Base-by-base conservation (phyloP, 2,113 vertebrate genomes). In the Tapirus terrestris region DNA sequence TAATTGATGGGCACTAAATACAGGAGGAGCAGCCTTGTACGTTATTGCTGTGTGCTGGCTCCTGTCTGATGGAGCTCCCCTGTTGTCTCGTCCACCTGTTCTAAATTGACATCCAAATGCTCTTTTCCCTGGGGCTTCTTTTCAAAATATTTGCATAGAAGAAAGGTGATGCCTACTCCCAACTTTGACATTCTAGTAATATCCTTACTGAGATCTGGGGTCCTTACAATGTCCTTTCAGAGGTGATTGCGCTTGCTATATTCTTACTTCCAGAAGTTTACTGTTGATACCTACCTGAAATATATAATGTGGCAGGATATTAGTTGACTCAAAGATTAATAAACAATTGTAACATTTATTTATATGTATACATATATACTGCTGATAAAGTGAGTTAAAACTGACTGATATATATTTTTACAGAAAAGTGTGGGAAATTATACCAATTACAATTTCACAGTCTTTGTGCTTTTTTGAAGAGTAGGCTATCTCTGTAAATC, bases 81-180 rank as follows among this genome's bases (percentile, higher is more conserved):
- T 77, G 39, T 91, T 79, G 93, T 96, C 51, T 65, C 29, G 12
- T 80, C 73, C 87, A 94, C 91, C 89, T 97, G 63, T 93, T 98
- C 89, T 94, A 96, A 97, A 93, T 61, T 97, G 89, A 94, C 58
- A 80, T 92, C 48, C 86, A 97, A 97, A 96, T 97, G 82, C n/a
- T 92, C 63, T 97, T 93, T 96, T 60, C 48, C 73, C 91, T 31
- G 65, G 51, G 56, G 39, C 73, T 93, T n/a, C 45, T 65, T 97
- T 95, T 93, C 61, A 87, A 97, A 97, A 92, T 72, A 89, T 90
- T 97, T 94, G 9, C 82, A 95, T 96, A 81, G 63, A 96, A 82
- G 33, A 82, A 91, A 93, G 33, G 45, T 76, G 91, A 93, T 89
- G 7, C 5, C 8, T 86, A 65, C 82, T 89, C 17, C 11, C 29